These are phyloP conservation scores for Perca flavescens DNA, from an alignment of 2,113 vertebrate genomes.

Conservation along the genomic window DNA sequence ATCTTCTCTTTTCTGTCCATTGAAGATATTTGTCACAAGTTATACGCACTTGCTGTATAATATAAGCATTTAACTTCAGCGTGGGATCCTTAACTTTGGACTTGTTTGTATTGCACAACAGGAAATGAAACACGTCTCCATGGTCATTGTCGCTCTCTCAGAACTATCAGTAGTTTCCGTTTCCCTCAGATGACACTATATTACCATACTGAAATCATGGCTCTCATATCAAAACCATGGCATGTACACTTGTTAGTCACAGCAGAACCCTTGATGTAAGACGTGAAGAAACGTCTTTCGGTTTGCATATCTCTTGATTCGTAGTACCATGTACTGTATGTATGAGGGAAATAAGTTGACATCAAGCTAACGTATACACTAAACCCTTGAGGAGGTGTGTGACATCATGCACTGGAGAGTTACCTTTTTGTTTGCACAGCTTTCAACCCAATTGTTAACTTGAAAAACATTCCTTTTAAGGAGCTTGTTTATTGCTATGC, in stretches of 20 bases:
- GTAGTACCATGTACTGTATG: background rate
- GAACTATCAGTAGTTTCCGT: conserved; percentile 31
- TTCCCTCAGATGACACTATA: background rate
- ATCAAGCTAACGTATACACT: background rate
- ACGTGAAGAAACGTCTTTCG: background rate
- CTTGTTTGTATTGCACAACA: conserved; percentile 28
- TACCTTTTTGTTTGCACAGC: background rate
- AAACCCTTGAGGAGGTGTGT: background rate
- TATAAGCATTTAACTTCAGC: background rate
- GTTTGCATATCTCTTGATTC: background rate
- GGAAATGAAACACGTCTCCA: conserved; percentile 6
- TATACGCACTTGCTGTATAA: background rate
- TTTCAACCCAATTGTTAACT: background rate
- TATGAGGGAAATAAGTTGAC: background rate
- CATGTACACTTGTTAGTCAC: background rate
- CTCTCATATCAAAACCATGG: too few relatives aligned
- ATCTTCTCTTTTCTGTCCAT: background rate
- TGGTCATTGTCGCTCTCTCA: background rate
- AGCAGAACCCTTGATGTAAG: background rate
- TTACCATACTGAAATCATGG: background rate
- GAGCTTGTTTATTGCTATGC: background rate
- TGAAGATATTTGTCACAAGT: background rate
- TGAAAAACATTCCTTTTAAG: too few relatives aligned
- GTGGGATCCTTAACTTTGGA: background rate
- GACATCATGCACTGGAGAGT: background rate